A percentile compares a stretch with the other conserved stretches of the same genome.
Conservation (phyloP, 2,888 invertebrate species). For the Smittia aterrima region DNA sequence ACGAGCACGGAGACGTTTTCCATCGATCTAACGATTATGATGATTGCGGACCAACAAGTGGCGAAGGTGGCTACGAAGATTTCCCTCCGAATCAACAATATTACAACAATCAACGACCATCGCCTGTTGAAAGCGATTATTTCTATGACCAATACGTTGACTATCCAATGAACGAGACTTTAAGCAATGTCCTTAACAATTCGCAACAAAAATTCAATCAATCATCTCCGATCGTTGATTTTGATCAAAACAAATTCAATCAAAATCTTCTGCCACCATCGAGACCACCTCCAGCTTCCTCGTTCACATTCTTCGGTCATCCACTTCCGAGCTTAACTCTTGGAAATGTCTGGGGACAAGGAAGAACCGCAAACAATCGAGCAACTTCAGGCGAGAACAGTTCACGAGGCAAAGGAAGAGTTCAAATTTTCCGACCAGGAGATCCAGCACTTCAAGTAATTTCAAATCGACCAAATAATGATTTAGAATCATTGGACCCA, state of each 20-base stretch:
- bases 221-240: conserved; percentile 62
- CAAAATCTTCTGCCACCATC: conserved; percentile 48
- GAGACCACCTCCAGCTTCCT: conserved; percentile 53
- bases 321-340: conserved; percentile 73
- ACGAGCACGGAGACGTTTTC: conserved; percentile 70
- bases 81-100: conserved; percentile 55
- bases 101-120: conserved; percentile 59
- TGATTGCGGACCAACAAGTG: conserved; percentile 60
- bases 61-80: conserved; percentile 57
- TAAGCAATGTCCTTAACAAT: conserved; percentile 47
- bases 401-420: conserved; percentile 46
- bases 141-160: conserved; percentile 82
- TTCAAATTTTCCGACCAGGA: conserved; percentile 51
- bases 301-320: conserved; percentile 82
- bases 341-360: conserved; percentile 61
- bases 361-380: conserved; percentile 43
- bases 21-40: conserved; percentile 57
- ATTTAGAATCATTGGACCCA: conserved; percentile 38
- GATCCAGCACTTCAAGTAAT: conserved; percentile 53
- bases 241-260: conserved; percentile 54
- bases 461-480: conserved; percentile 45
- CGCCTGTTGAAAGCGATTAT: conserved; percentile 75
- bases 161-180: conserved; percentile 66
- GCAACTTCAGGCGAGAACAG: conserved; percentile 28
- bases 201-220: conserved; percentile 46